A percentile compares a stretch with the other conserved stretches of the same genome.
Evolutionary conservation across 2,888 invertebrate genomes (phyloP).

Genomic region (Erannis defoliaria): DNA sequence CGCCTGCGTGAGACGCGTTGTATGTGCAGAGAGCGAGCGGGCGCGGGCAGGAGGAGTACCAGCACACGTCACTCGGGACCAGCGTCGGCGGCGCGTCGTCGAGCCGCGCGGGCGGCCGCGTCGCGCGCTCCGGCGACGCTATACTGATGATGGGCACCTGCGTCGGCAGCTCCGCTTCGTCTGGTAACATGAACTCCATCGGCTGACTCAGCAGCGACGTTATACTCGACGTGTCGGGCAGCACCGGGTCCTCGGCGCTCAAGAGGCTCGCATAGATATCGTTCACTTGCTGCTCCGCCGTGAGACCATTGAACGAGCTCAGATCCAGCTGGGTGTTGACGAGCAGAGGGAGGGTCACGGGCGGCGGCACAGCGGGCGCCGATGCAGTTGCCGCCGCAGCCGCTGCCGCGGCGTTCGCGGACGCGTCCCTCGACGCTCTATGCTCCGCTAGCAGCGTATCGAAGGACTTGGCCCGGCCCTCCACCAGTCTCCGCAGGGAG

Average conservation of each 20-base stretch:
- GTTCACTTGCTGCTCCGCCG: constrained; percentile 76
- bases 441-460: constrained; percentile 92
- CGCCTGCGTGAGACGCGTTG: constrained; percentile 86
- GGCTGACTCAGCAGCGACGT: constrained; percentile 73
- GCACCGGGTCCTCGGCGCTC: constrained; percentile 68
- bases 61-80: constrained; percentile 71
- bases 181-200: constrained; percentile 68
- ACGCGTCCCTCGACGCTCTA: constrained; percentile 88
- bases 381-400: constrained; percentile 46
- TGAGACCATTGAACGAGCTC: constrained; percentile 68
- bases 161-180: constrained; percentile 55
- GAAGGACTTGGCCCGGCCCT: constrained; percentile 90
- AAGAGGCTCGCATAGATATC: constrained; percentile 77
- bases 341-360: constrained; percentile 66
- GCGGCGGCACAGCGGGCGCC: constrained; percentile 47
- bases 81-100: constrained; percentile 61
- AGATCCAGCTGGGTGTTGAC: constrained; percentile 74
- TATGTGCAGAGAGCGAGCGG: constrained; percentile 87
- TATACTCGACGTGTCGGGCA: constrained; percentile 73
- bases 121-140: constrained; percentile 51
- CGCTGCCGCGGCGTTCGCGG: constrained; percentile 54
- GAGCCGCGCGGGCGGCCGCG: constrained; percentile 46
- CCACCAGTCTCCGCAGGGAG: constrained; percentile 89
- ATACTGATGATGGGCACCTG: constrained; percentile 51
- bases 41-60: constrained; percentile 86